Evolutionary conservation across 2,797 vertebrate species (phyloP).

Genomic region (Uromys caudimaculatus): DNA sequence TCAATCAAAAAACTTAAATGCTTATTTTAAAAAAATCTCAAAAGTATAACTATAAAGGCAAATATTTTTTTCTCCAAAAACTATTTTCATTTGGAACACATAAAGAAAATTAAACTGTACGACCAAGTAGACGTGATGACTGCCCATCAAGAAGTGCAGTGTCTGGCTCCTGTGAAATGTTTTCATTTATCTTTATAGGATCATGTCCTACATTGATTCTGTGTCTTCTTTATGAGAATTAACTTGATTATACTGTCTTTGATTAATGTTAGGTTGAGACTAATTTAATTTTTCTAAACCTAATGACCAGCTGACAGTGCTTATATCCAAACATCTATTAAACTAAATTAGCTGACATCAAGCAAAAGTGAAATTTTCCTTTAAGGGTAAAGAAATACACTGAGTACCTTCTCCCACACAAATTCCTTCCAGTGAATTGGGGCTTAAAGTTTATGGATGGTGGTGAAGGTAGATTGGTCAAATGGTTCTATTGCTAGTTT

Average conservation of each 20-base stretch:
- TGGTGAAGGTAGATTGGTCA: background rate
- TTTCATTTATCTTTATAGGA: background rate
- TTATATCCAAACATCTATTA: background rate
- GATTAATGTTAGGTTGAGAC: slow-evolving; percentile 5
- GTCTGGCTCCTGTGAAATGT: background rate
- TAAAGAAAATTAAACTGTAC: background rate
- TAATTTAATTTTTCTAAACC: slow-evolving; percentile 28
- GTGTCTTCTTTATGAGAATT: slow-evolving; percentile 1
- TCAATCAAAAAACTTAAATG: background rate
- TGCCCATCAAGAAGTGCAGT: background rate
- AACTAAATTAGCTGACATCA: background rate
- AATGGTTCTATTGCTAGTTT: background rate
- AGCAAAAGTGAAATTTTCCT: background rate
- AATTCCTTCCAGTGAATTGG: background rate
- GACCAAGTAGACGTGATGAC: background rate
- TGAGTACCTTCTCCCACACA: fast-evolving
- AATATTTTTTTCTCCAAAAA: background rate
- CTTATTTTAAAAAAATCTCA: background rate
- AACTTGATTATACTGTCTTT: background rate
- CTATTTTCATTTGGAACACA: background rate
- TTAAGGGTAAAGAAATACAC: background rate
- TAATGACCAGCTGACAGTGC: background rate
- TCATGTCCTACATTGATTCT: background rate
- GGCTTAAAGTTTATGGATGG: background rate
- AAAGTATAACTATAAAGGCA: background rate